Conservation (phyloP, 2,888 invertebrate genomes). For the Glaucopsyche alexis region DNA sequence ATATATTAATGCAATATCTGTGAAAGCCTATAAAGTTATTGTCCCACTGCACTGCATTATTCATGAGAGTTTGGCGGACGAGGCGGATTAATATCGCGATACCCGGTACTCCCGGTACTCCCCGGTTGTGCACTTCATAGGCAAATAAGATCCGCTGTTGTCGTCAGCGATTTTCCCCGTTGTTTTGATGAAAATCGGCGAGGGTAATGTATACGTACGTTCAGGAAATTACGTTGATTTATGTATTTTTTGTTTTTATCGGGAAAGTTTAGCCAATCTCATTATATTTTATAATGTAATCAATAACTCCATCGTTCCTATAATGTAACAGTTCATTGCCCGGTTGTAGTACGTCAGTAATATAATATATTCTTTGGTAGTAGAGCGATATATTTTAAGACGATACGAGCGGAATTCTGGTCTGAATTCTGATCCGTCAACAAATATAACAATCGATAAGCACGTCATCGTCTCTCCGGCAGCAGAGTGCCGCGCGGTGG, state of each 20-base stretch:
- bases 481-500: conserved; percentile 36
- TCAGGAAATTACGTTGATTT: not conserved
- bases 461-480: not conserved
- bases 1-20: conserved; percentile 54
- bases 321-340: too few relatives aligned
- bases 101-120: conserved; percentile 18
- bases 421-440: too few relatives aligned
- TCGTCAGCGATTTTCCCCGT: not conserved
- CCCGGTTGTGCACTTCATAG: conserved; percentile 35
- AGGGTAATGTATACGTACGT: not conserved
- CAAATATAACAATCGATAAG: too few relatives aligned
- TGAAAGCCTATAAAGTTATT: conserved; percentile 55
- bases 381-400: too few relatives aligned
- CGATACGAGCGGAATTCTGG: too few relatives aligned
- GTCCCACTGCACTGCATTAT: conserved; percentile 41
- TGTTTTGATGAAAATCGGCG: not conserved
- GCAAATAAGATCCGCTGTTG: conserved; percentile 26
- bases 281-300: not conserved
- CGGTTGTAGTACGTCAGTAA: too few relatives aligned
- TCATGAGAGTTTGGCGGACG: conserved; percentile 34
- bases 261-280: not conserved
- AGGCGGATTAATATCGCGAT: not conserved
- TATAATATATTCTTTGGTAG: too few relatives aligned
- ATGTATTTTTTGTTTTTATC: conserved; percentile 9
- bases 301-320: too few relatives aligned